Conservation (phyloP, 2,113 vertebrate genomes). For the Nibea albiflora region DNA sequence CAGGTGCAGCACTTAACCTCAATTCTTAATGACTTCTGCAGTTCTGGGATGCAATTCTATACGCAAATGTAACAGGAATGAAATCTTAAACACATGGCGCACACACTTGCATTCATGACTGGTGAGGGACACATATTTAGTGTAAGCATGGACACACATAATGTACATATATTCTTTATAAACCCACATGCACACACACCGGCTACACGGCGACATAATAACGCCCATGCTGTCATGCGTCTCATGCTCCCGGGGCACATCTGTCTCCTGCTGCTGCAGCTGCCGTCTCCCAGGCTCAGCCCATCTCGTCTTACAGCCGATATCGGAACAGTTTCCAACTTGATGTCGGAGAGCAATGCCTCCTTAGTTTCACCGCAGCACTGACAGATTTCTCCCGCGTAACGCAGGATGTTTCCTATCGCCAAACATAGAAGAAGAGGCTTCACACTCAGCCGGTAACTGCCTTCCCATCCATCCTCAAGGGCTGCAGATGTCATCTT, state of each 20-base stretch:
- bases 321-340: slow-evolving; percentile 30
- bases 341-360: slow-evolving; percentile 14
- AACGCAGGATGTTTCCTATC: background rate
- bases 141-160: background rate
- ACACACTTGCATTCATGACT: background rate
- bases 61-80: background rate
- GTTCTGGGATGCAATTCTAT: slow-evolving; percentile 1
- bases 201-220: background rate
- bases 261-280: slow-evolving; percentile 50
- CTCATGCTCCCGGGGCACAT: slow-evolving; percentile 43
- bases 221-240: slow-evolving; percentile 10
- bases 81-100: background rate
- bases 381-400: background rate
- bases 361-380: slow-evolving; percentile 25
- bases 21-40: slow-evolving; percentile 20
- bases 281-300: slow-evolving; percentile 11
- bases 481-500: background rate
- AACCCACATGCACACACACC: background rate
- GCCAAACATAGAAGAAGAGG: background rate
- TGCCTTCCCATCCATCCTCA: no score
- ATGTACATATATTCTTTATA: background rate
- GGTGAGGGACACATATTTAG: background rate
- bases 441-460: background rate
- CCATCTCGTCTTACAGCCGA: slow-evolving; percentile 23
- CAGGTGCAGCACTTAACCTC: slow-evolving; percentile 11